Base-by-base conservation (phyloP, 1,140 invertebrate species). In the Tetranychus urticae region DNA sequence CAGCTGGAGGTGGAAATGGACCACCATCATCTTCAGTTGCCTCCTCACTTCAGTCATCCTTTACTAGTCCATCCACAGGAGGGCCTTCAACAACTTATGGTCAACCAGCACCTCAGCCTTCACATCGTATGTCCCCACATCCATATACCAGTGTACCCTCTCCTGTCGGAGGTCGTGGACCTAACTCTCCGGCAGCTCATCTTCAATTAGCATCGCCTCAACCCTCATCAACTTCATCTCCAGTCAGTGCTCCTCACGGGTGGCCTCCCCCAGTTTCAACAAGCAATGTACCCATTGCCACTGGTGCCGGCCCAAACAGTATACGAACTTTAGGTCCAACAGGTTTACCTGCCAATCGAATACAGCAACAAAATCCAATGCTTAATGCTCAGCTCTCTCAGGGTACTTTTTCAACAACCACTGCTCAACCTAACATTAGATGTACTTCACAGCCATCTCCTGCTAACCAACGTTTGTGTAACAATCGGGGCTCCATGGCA, bases 361-460 rank as follows among this genome's bases (percentile, higher is more conserved):
- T 61, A 8, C 63, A 64, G 35, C 56, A 64, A 48, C 34, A 58
- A 34, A 64, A 64, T 55, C 63, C 63, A 31, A 64, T 64, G 60
- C 33, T 64, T 13, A 64, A 64, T 64, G 63, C 63, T 46, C 63
- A 64, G 52, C 52, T 64, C 5, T 58, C 60, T n/a, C 36, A 33
- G n/a, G 39, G 31, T 37, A 37, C 23, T 36, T 55, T 52, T 35
- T 31, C 47, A 2, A 1, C 46, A 34, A 14, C 33, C 33, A 23
- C 47, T 13, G 46, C 46, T 47, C 31, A 52, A 37, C 33, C 59
- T 14, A 52, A 46, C 34, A 54, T 37, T 35, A 14, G 23, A 8
- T 52, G 31, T 33, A 52, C 33, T 37, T 12, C 47, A 34, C 50
- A 31, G 42, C 37, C 37, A 45, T 6, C 5, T 37, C 34, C 2